Evolutionary conservation across 2,888 invertebrate species (phyloP), one percentile per base, ranked within the genome.

Genomic region (Hydraecia micacea): DNA sequence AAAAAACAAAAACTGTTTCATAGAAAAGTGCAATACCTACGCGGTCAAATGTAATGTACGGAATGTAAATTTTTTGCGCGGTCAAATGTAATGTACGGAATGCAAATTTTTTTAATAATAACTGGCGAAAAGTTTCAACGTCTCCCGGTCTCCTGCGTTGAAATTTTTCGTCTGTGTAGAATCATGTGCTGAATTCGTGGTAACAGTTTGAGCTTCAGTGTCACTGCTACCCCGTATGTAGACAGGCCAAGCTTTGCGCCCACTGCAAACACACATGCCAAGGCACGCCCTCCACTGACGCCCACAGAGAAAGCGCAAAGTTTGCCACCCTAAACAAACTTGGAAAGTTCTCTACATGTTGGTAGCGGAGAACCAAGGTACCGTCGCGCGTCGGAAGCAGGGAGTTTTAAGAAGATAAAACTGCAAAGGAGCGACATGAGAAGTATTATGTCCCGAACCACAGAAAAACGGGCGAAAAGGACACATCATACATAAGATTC

Each of bases 321-420:
- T 83, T 83, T 55, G 46, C 66, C 85, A 39, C 72, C 86, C 77
- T 55, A 82, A 76, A 86, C 60, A 76, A 82, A 83, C 86, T 76
- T 70, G 21, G 42, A 58, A 80, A 36, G 36, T 65, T 63, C 46
- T 36, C 79, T 67, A 62, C 75, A 32, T 32, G 21, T 58, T 15
- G 55, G 46, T 65, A n/a, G 49, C 79, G 55, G 18, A 66, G 42
- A 63, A 63, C 21, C 28, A 83, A 69, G 58, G 58, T 63, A 52
- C 18, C 18, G 25, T 32, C 32, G 32, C 32, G 32, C 32, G 32
- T 3, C 15, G 25, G 46, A n/a, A 60, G 25, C 15, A 80, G 36
- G 49, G 9, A 66, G 39, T 81, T 81, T 63, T 55, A 55, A 25
- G 13, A n/a, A 63, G 18, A 52, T 63, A 36, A 55, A 39, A 58